Conservation (phyloP, 2,888 invertebrate genomes). For the Lasioglossum vierecki region DNA sequence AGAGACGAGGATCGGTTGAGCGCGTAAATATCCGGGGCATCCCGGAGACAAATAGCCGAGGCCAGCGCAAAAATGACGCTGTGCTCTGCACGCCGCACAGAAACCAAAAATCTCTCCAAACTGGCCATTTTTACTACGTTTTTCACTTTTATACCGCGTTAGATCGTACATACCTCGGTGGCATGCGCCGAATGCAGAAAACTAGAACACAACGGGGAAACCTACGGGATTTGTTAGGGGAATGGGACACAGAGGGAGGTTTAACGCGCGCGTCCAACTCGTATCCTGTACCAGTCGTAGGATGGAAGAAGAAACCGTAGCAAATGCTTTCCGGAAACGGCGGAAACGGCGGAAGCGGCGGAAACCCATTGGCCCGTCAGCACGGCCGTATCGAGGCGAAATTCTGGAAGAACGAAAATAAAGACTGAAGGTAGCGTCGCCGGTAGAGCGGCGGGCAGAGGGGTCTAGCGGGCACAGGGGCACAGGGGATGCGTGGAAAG, state of each 20-base stretch:
- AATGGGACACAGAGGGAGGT: neutral
- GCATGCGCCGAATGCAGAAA: slow-evolving; percentile 54
- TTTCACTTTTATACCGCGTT: slow-evolving; percentile 61
- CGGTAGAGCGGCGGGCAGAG: neutral
- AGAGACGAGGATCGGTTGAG: slow-evolving; percentile 14
- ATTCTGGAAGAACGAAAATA: slow-evolving; percentile 65
- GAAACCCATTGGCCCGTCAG: slow-evolving; percentile 72
- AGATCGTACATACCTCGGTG: neutral
- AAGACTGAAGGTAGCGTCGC: slow-evolving; percentile 34
- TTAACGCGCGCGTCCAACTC: slow-evolving; percentile 62
- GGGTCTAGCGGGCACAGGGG: neutral
- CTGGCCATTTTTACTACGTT: slow-evolving; percentile 40
- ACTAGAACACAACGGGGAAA: slow-evolving; percentile 56
- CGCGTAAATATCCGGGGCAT: slow-evolving; percentile 29
- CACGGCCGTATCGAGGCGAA: slow-evolving; percentile 58
- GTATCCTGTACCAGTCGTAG: slow-evolving; percentile 56
- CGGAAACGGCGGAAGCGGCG: slow-evolving; percentile 16
- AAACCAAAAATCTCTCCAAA: slow-evolving; percentile 51
- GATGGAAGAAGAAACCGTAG: slow-evolving; percentile 68
- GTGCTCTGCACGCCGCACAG: neutral
- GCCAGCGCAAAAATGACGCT: neutral
- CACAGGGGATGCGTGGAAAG: neutral
- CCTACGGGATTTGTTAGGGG: neutral
- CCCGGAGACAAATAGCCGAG: neutral
- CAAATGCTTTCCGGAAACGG: slow-evolving; percentile 68